A percentile compares a stretch with the other conserved stretches of the same genome.
Conservation (phyloP, 2,888 invertebrate genomes). For the Plutella xylostella region DNA sequence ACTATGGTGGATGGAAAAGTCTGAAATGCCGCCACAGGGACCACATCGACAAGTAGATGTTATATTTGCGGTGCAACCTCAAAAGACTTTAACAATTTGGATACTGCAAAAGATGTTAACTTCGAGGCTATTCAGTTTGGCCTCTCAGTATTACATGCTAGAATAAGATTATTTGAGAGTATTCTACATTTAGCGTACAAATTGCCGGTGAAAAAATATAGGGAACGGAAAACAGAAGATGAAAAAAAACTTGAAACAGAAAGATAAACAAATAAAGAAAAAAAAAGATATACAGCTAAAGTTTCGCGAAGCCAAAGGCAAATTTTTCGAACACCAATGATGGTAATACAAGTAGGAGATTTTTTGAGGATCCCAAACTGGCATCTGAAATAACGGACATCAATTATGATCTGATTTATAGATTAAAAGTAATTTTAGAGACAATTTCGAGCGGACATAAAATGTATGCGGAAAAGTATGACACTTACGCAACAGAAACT, state of each 20-base stretch:
- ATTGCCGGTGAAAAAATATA: constrained; percentile 21
- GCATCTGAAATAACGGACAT: constrained; percentile 28
- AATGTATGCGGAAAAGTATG: constrained; percentile 18
- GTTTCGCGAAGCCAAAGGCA: constrained; percentile 27
- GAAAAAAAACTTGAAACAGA: constrained; percentile 12
- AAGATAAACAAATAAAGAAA: constrained; percentile 9
- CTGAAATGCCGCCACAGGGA: constrained; percentile 17
- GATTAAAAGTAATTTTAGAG: constrained; percentile 28
- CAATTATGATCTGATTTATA: constrained; percentile 21
- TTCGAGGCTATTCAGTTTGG: constrained; percentile 22
- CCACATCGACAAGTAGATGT: constrained; percentile 25
- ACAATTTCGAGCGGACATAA: constrained; percentile 21
- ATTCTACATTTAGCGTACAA: constrained; percentile 19
- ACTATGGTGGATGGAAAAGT: constrained; percentile 1
- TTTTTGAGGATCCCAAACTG: constrained; percentile 25
- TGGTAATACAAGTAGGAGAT: constrained; percentile 26
- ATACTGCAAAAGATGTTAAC: neutral
- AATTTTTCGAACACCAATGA: constrained; percentile 29
- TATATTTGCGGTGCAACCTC: constrained; percentile 31
- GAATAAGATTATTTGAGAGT: constrained; percentile 18
- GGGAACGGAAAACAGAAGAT: constrained; percentile 16
- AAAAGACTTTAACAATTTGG: constrained; percentile 26
- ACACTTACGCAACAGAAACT: constrained; percentile 20
- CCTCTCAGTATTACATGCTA: constrained; percentile 26
- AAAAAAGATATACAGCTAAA: constrained; percentile 22